Evolutionary conservation across 2,113 vertebrate genomes (phyloP).

Genomic region (Ptyas mucosa): DNA sequence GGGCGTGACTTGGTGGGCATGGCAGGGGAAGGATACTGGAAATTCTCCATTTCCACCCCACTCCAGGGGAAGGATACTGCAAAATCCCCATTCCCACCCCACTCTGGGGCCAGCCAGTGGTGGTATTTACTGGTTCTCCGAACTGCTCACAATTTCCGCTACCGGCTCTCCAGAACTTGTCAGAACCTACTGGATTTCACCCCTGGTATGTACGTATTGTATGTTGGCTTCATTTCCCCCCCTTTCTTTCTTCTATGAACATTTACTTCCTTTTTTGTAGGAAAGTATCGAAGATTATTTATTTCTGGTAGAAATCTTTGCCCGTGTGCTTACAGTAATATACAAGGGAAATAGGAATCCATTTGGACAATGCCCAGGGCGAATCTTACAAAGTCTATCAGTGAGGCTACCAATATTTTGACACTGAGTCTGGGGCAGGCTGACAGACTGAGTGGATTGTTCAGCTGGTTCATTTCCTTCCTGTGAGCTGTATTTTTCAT

Average conservation of each 20-base stretch:
- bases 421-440: not conserved
- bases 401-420: not conserved
- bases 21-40: too few species aligned
- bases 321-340: conserved; percentile 30
- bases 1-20: too few species aligned
- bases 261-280: not conserved
- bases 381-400: conserved; percentile 8
- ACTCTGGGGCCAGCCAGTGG: too few species aligned
- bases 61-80: too few species aligned
- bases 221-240: not conserved
- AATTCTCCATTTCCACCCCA: too few species aligned
- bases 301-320: conserved; percentile 19
- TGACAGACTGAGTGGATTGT: conserved; percentile 27
- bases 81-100: too few species aligned
- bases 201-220: not conserved
- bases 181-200: too few species aligned
- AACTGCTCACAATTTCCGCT: too few species aligned
- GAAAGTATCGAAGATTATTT: not conserved
- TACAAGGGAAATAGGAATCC: conserved; percentile 24
- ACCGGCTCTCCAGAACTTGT: too few species aligned
- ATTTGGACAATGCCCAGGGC: conserved; percentile 29
- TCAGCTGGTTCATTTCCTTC: not conserved
- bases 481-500: conserved; percentile 10
- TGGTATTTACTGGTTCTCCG: too few species aligned
- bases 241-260: not conserved